Evolutionary conservation across 2,797 vertebrate species (phyloP), one percentile per base, ranked within the genome.

Genomic region (Psittacula echo): DNA sequence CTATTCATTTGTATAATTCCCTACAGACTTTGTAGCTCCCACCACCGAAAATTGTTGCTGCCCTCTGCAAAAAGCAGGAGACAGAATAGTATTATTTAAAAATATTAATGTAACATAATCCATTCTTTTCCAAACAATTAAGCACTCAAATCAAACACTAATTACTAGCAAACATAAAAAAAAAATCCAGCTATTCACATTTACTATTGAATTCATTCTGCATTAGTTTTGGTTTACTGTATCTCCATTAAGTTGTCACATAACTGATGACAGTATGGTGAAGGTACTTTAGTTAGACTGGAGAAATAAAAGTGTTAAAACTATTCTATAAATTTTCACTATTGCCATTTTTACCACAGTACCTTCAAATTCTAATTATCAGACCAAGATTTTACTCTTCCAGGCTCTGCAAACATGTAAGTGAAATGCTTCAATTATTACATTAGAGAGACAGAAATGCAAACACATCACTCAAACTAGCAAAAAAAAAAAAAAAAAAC

Each of bases 121-220:
- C 30, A 64, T 50, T 88, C 12, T 67, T 50, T 94, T 78, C 80
- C 44, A 45, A 93, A 87, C 51, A 90, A 70, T 44, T 80, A 82
- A 61, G 29, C 19, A 65, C 45, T 79, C 22, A n/a, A 37, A 76
- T 90, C 60, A 74, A 93, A 85, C 15, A 80, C 10, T 72, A 87
- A 74, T 11, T 92, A n/a, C 45, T 70, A 93, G 58, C 21, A 92
- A 80, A 75, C 16, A 30, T 77, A 83, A 95, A 90, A 53, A 83
- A 53, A 87, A 74, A 92, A 92, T 9, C 53, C 13, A 85, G 44
- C 9, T 80, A 74, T 41, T 76, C 10, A 58, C 37, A 58, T 61
- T 76, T 72, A 77, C 10, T 0, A 74, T 24, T 80, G 42, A 48
- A 77, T 42, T 71, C 1, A 51, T 79, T 87, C 66, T 65, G 10